These are phyloP conservation scores for Sminthurinus signatus DNA, from an alignment of 1,140 invertebrate genomes.

Conservation along the genomic window DNA sequence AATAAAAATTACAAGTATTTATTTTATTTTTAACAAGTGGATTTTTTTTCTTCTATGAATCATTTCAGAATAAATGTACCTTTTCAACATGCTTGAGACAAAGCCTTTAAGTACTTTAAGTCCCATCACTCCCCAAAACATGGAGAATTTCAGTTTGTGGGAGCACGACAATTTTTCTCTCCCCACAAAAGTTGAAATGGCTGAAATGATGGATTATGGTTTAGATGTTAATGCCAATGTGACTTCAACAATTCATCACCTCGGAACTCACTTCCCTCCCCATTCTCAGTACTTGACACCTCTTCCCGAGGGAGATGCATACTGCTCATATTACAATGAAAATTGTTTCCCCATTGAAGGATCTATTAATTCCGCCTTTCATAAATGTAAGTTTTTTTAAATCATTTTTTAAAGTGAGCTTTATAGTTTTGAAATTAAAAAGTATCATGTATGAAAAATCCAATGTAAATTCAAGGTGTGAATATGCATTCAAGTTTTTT, in stretches of 20 bases:
- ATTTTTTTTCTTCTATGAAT: too few species aligned
- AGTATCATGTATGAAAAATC: too few species aligned
- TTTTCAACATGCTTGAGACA: neutral
- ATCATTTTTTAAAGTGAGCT: too few species aligned
- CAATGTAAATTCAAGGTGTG: neutral
- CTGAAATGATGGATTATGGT: slow-evolving; percentile 34
- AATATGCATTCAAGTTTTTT: too few species aligned
- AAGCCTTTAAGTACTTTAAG: neutral
- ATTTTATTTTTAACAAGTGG: too few species aligned
- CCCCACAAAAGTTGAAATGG: slow-evolving; percentile 26
- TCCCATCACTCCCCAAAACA: slow-evolving; percentile 6
- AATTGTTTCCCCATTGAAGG: slow-evolving; percentile 19
- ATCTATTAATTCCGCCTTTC: slow-evolving; percentile 25
- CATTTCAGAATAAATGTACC: neutral
- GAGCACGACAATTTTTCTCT: slow-evolving; percentile 24
- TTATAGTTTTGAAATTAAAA: too few species aligned
- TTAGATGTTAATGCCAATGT: neutral
- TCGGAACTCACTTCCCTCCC: slow-evolving; percentile 1
- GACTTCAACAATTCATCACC: slow-evolving; percentile 18
- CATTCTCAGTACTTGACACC: slow-evolving; percentile 25
- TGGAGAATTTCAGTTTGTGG: slow-evolving; percentile 33
- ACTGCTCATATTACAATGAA: slow-evolving; percentile 14
- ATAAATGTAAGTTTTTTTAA: slow-evolving; percentile 26
- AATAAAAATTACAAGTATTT: too few species aligned
- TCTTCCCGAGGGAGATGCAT: slow-evolving; percentile 19